These are phyloP conservation scores for Drosophila funebris DNA, from an alignment of 1,140 invertebrate species.

Conservation along the genomic window DNA sequence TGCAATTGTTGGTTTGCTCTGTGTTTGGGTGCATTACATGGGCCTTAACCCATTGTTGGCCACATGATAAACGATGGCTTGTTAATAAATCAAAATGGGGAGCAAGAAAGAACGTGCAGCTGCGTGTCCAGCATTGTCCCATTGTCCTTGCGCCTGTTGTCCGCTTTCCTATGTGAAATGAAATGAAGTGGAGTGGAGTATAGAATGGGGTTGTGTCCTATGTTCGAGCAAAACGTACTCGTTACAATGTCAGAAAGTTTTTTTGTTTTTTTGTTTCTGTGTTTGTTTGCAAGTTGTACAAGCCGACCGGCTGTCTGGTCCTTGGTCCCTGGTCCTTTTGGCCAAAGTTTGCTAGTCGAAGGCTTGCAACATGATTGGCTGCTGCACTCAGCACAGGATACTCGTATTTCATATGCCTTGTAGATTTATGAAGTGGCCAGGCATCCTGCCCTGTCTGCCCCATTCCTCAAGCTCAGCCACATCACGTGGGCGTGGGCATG, in stretches of 20 bases:
- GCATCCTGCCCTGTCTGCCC: conserved; percentile 13
- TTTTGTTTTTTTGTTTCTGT: conserved; percentile 3
- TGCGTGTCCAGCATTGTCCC: not conserved
- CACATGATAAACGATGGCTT: conserved; percentile 77
- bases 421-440: conserved; percentile 73
- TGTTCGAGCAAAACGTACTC: conserved; percentile 12
- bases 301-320: not conserved
- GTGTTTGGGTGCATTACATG: conserved; percentile 38
- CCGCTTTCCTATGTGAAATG: too few species aligned
- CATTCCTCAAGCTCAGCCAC: not conserved
- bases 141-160: not conserved
- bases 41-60: conserved; percentile 70
- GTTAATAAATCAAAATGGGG: conserved; percentile 74
- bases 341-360: conserved; percentile 5
- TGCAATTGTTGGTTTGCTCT: conserved; percentile 41
- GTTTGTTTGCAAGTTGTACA: conserved; percentile 35
- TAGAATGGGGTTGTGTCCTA: conserved; percentile 1
- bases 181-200: too few species aligned
- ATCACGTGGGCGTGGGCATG: conserved; percentile 1
- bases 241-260: conserved; percentile 52
- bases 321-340: conserved; percentile 2
- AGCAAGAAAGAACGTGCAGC: conserved; percentile 26
- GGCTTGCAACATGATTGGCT: conserved; percentile 72
- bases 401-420: conserved; percentile 77
- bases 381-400: conserved; percentile 68